Percentiles rank a stretch among this genome's conserved stretches.
phyloP scores from a whole-genome alignment of 2,113 vertebrate genomes.

The Antechinus flavipes region DNA sequence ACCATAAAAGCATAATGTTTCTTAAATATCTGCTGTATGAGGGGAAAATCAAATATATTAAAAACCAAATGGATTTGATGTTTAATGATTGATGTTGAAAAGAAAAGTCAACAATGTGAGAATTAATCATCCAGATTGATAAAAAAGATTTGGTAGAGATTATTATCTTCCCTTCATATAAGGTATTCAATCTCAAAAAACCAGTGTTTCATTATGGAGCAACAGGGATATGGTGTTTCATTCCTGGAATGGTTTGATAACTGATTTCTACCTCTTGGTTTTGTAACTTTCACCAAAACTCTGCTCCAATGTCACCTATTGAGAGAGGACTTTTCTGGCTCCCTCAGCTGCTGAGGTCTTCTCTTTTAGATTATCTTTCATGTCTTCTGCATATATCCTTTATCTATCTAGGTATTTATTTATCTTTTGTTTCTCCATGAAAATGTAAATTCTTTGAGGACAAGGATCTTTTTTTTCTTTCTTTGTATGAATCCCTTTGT shows the following conservation, averaged over 20 bases:
- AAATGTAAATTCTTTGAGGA: background rate
- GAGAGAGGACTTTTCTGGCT: background rate
- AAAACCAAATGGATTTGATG: slow-evolving; percentile 68
- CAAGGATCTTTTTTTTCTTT: background rate
- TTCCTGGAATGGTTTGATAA: background rate
- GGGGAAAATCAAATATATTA: slow-evolving; percentile 62
- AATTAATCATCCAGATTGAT: background rate
- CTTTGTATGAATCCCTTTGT: background rate
- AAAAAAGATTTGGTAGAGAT: slow-evolving; percentile 44
- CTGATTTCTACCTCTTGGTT: background rate
- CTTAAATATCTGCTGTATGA: slow-evolving; percentile 63
- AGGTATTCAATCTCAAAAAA: slow-evolving; percentile 16
- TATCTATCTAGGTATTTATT: background rate
- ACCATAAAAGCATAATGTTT: slow-evolving; percentile 68
- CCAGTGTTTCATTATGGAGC: background rate
- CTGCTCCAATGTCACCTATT: background rate
- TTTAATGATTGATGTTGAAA: slow-evolving; percentile 65
- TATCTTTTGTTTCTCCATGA: background rate
- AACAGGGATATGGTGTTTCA: background rate
- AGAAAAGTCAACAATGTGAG: slow-evolving; percentile 32
- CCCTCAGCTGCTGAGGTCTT: background rate
- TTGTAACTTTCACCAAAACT: background rate
- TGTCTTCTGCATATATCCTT: background rate
- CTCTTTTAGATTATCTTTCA: background rate
- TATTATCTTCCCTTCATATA: slow-evolving; percentile 15